Base-by-base conservation (phyloP, 2,888 invertebrate genomes). In the Ferrisia virgata region DNA sequence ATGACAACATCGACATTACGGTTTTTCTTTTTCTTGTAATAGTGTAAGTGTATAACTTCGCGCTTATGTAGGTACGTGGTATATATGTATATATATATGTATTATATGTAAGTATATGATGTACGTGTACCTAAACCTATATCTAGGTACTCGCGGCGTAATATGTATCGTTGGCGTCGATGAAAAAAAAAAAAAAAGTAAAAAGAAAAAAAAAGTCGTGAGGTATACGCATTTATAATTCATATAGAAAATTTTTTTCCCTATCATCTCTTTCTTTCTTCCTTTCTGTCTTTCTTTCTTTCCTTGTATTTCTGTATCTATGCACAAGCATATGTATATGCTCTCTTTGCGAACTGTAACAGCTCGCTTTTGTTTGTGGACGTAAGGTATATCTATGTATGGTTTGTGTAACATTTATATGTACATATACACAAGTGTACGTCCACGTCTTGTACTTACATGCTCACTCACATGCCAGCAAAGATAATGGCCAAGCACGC, bases 1-100 rank as follows among this genome's bases (percentile, higher is more conserved):
- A 81, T 81, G 81, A 81, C 81, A 81, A 47, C 81, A 81, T 81
- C 81, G 53, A 58, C 64, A 58, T 81, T 47, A 47, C 36, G 40
- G 22, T 33, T 58, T 81, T 36, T 18, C 28, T 22, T 78, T 39
- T 78, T 78, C 33, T 78, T n/a, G 36, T 78, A n/a, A n/a, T n/a
- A n/a, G n/a, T n/a, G n/a, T n/a, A n/a, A n/a, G n/a, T n/a, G n/a
- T n/a, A n/a, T n/a, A n/a, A n/a, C n/a, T n/a, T n/a, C n/a, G n/a
- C n/a, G n/a, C n/a, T n/a, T n/a, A n/a, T n/a, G n/a, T n/a, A n/a
- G n/a, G n/a, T n/a, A n/a, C n/a, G n/a, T n/a, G n/a, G n/a, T n/a
- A n/a, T n/a, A n/a, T n/a, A n/a, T 13, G n/a, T 47, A 47, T 18
- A n/a, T 47, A 47, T 11, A 6, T n/a, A 40, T 76, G 31, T 69